Percentiles rank a stretch among this genome's conserved stretches.
Conservation (phyloP, 1,140 invertebrate species). For the Ceratina japonica region DNA sequence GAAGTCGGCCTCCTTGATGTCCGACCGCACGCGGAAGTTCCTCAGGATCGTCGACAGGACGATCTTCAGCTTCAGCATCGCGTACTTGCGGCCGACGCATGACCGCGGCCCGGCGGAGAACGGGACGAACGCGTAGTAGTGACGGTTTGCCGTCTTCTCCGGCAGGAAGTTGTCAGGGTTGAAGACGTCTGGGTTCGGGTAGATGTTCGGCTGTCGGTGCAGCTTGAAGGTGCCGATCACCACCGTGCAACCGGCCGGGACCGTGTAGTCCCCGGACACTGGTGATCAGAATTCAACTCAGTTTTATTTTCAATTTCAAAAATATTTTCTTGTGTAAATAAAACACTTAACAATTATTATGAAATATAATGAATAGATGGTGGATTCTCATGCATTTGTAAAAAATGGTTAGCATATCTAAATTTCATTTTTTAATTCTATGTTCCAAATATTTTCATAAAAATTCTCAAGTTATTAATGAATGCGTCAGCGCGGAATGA, state of each 20-base stretch:
- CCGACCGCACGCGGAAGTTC: constrained; percentile 87
- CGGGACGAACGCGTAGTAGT: constrained; percentile 92
- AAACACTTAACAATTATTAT: neutral
- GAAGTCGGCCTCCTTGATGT: constrained; percentile 85
- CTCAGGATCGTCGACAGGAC: constrained; percentile 91
- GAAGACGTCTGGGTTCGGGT: constrained; percentile 89
- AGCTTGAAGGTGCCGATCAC: constrained; percentile 84
- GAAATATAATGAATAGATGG: neutral
- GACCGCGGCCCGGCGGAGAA: constrained; percentile 92
- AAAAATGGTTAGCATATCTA: too few species aligned
- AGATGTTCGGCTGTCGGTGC: constrained; percentile 86
- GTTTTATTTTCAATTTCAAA: neutral
- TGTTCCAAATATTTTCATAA: too few species aligned
- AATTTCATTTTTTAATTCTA: neutral
- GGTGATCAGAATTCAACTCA: constrained; percentile 30
- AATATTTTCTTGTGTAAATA: too few species aligned
- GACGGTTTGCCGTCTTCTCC: constrained; percentile 86
- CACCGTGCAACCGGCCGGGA: constrained; percentile 85
- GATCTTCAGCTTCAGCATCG: constrained; percentile 92
- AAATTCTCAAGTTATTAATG: too few species aligned
- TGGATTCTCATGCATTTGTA: too few species aligned
- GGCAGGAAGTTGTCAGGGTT: constrained; percentile 92
- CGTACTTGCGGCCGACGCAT: constrained; percentile 94
- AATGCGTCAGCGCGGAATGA: too few species aligned
- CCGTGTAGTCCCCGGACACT: constrained; percentile 80